A percentile compares a stretch with the other conserved stretches of the same genome.
These are phyloP conservation scores for Trichomycterus rosablanca DNA, from an alignment of 2,113 vertebrate genomes.

Conservation along the genomic window DNA sequence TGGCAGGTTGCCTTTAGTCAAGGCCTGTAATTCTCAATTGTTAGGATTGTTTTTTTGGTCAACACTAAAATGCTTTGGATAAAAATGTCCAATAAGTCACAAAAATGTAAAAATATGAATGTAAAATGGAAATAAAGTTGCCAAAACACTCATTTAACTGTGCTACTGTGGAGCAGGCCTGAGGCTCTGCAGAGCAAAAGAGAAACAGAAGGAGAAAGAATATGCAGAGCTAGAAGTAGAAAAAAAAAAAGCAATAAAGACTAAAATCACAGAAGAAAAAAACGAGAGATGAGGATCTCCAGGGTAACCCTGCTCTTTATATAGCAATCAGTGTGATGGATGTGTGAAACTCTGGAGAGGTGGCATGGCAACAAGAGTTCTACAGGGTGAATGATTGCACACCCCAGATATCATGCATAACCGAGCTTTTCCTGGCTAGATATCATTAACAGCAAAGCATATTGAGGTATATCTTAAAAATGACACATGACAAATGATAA, in stretches of 20 bases:
- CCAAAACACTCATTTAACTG: no score
- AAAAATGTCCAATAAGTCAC: no score
- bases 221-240: conserved; percentile 13
- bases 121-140: no score
- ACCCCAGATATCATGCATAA: conserved; percentile 21
- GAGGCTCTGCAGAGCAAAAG: conserved; percentile 35
- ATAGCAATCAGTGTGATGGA: conserved; percentile 60
- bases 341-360: conserved; percentile 53
- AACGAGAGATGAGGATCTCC: conserved; percentile 47
- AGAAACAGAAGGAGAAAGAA: conserved; percentile 40
- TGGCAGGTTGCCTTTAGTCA: no score
- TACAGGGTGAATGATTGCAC: conserved; percentile 48
- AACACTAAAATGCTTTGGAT: no score
- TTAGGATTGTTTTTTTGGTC: no score
- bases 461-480: no score
- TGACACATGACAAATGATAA: no score
- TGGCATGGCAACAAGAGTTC: conserved; percentile 60
- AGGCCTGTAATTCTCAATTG: no score
- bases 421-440: background rate
- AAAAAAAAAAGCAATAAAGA: background rate
- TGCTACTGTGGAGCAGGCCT: no score
- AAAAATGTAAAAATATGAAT: no score
- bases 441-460: no score
- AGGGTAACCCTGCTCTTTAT: conserved; percentile 67
- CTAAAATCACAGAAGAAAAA: conserved; percentile 22